Evolutionary conservation across 2,113 vertebrate species (phyloP), one percentile per base, ranked within the genome.

Genomic region (Hippoglossus stenolepis): DNA sequence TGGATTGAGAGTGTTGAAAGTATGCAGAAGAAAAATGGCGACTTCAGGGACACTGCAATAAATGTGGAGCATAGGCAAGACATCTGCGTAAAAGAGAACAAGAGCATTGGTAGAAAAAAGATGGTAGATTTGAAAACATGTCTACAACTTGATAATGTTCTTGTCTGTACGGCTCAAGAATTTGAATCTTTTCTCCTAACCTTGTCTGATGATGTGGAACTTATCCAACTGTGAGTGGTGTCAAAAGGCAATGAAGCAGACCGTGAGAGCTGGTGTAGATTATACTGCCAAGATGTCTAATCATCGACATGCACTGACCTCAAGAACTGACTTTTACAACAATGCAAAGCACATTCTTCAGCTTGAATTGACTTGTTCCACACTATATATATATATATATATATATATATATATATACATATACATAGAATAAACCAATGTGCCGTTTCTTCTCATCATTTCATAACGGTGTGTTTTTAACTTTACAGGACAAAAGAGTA

Each of bases 401-500:
- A 9, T 67, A 3, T 17, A 57, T 20, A 64, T 43, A 9, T 67
- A 3, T 17, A 61, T 20, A 64, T 17, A 61, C 17, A 64, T 35
- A 12, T 7, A 21, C 51, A 54, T 65, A 21, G 12, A 62, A 21
- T 15, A 6, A 74, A 65, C 1, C 2, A 3, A 70, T 20, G 11
- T 0, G 2, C 56, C 0, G 40, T 51, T 62, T 23, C 23, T 70
- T 60, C n/a, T 15, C 38, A 21, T 21, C 51, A 51, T 17, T 26
- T 23, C 12, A 3, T n/a, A 21, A 21, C 13, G 24, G 24, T 24
- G 1, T 65, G 21, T 71, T 75, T 8, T 76, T 54, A 53, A 82
- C 75, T 31, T 31, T 28, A 20, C 70, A 99, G 98, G 98, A 95
- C 95, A 56, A 96, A 98, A 43, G 97, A 99, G 26, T 99, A 98